These are phyloP conservation scores for Oscarella lobularis DNA, from an alignment of 37 sponge, comb jelly and placozoan genomes.

Conservation along the genomic window DNA sequence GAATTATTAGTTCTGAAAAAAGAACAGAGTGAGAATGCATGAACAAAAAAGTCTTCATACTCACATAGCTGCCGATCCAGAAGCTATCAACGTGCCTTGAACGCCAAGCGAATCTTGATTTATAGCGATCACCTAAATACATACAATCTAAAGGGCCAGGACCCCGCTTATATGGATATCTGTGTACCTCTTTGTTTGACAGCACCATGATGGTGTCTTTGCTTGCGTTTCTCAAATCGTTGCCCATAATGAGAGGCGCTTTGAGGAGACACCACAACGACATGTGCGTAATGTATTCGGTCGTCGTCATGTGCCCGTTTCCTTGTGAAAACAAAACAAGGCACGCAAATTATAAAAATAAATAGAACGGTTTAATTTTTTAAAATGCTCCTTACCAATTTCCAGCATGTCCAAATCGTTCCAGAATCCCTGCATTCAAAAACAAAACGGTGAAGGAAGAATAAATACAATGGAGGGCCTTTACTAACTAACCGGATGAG, in stretches of 20 bases:
- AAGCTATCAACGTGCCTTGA: not conserved
- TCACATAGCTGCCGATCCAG: not conserved
- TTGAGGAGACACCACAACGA: slow-evolving; percentile 70
- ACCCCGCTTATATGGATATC: no score
- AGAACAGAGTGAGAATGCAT: no score
- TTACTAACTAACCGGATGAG: slow-evolving; percentile 8
- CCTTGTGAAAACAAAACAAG: not conserved
- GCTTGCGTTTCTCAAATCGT: slow-evolving; percentile 37
- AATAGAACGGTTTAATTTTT: not conserved
- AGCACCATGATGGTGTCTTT: slow-evolving; percentile 56
- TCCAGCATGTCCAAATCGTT: slow-evolving; percentile 88
- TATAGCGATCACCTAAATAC: not conserved
- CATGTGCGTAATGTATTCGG: slow-evolving; percentile 67
- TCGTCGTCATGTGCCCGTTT: slow-evolving; percentile 52
- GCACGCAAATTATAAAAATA: not conserved
- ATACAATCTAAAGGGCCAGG: no score
- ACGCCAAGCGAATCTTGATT: slow-evolving; percentile 2
- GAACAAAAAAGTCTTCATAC: no score
- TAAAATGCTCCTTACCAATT: slow-evolving; percentile 20
- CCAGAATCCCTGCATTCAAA: slow-evolving; percentile 49
- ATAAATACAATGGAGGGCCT: no score
- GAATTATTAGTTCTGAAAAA: no score
- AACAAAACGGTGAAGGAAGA: no score
- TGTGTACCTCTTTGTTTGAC: slow-evolving; percentile 51
- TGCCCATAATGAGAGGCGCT: slow-evolving; percentile 70